Percentiles rank a stretch among this genome's conserved stretches.
Evolutionary conservation across 2,797 vertebrate species (phyloP).

Genomic region (Lerista edwardsae): DNA sequence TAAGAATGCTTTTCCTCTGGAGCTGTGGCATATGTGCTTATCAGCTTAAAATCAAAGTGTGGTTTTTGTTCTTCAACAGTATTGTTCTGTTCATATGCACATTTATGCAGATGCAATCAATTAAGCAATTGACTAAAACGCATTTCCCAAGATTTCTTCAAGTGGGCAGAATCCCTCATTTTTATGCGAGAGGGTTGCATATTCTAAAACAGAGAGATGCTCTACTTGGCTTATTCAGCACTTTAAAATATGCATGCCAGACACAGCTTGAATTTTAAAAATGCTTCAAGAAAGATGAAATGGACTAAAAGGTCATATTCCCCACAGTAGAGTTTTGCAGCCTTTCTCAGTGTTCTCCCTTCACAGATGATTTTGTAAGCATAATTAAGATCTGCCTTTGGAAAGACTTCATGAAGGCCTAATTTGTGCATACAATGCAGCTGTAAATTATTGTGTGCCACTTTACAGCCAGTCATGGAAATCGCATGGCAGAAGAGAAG

Average conservation of each 20-base stretch:
- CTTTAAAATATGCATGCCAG: not conserved
- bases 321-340: not conserved
- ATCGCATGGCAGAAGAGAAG: not conserved
- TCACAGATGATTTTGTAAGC: not conserved
- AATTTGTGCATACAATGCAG: constrained; percentile 17
- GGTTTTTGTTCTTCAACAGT: not conserved
- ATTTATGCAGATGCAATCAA: not conserved
- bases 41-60: not conserved
- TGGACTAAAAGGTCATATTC: not conserved
- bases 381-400: not conserved
- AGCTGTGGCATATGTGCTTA: not conserved
- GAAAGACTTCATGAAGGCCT: not conserved
- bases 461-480: constrained; percentile 12
- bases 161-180: not conserved
- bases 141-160: not conserved
- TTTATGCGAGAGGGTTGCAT: not conserved
- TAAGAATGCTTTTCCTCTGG: no score
- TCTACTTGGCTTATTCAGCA: not conserved
- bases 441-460: not conserved
- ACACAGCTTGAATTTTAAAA: no score
- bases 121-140: not conserved
- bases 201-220: constrained; percentile 8
- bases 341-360: constrained; percentile 4
- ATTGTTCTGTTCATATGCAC: not conserved
- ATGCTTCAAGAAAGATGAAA: not conserved